These are phyloP conservation scores for Siphamia tubifer DNA, from an alignment of 2,113 vertebrate species.

Conservation along the genomic window DNA sequence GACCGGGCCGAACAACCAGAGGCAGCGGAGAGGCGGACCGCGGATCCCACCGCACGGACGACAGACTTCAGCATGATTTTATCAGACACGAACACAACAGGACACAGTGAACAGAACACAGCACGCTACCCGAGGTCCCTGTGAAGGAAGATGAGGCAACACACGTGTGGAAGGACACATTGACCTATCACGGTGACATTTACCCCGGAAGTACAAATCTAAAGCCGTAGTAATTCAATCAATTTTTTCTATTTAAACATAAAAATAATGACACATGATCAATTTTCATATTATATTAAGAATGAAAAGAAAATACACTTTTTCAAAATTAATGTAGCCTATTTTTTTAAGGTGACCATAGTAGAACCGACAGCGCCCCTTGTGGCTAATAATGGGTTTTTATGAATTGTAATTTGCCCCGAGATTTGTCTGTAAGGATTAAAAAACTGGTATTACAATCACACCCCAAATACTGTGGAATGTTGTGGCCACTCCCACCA, in stretches of 20 bases:
- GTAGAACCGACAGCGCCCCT: conserved; percentile 1
- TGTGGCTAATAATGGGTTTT: background rate
- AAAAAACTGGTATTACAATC: too few species aligned
- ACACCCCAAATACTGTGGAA: too few species aligned
- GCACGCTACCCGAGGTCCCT: background rate
- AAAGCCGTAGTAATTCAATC: background rate
- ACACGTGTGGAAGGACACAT: conserved; percentile 83
- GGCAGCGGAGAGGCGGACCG: conserved; percentile 65
- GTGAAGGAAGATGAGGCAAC: background rate
- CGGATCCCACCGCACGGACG: conserved; percentile 64
- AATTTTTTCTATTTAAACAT: too few species aligned
- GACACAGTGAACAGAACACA: background rate
- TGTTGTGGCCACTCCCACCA: too few species aligned
- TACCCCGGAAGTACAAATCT: conserved; percentile 67
- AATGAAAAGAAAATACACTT: too few species aligned
- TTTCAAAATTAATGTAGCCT: too few species aligned
- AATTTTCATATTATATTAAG: background rate
- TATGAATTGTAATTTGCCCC: too few species aligned
- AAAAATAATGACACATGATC: background rate
- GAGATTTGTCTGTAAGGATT: background rate
- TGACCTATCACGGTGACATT: conserved; percentile 74
- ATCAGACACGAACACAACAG: background rate
- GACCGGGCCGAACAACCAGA: conserved; percentile 44
- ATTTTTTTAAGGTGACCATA: background rate
- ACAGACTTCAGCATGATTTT: conserved; percentile 75